A percentile compares a stretch with the other conserved stretches of the same genome.
Evolutionary conservation across 2,888 invertebrate genomes (phyloP).

Genomic region (Automeris io): DNA sequence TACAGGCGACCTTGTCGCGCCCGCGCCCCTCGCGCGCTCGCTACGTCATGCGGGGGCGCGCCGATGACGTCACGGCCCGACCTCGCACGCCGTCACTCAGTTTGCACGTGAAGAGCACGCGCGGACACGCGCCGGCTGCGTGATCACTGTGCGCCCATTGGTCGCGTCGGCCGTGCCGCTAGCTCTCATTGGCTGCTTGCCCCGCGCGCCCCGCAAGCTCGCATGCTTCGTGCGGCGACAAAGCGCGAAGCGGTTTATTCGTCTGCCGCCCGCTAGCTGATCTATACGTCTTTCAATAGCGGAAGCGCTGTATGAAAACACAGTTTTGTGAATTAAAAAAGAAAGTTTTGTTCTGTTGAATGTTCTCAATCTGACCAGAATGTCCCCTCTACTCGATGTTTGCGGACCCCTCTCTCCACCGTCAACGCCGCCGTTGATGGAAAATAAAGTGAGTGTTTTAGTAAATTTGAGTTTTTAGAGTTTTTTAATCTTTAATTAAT

Average conservation of each 20-base stretch:
- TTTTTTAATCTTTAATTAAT: too few species aligned
- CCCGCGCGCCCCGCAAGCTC: slow-evolving; percentile 81
- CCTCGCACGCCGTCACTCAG: slow-evolving; percentile 81
- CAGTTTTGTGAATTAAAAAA: slow-evolving; percentile 69
- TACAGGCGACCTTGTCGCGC: slow-evolving; percentile 60
- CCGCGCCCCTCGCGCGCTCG: slow-evolving; percentile 41
- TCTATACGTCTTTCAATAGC: slow-evolving; percentile 61
- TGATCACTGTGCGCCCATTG: slow-evolving; percentile 81
- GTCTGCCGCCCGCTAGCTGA: slow-evolving; percentile 60
- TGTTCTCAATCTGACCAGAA: slow-evolving; percentile 48
- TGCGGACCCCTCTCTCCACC: slow-evolving; percentile 82
- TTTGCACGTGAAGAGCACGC: slow-evolving; percentile 92
- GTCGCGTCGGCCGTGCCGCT: slow-evolving; percentile 84
- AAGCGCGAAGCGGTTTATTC: slow-evolving; percentile 67
- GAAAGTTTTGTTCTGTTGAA: slow-evolving; percentile 58
- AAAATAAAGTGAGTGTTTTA: slow-evolving; percentile 68
- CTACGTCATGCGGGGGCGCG: slow-evolving; percentile 74
- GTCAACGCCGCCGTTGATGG: slow-evolving; percentile 82
- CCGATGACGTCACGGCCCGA: slow-evolving; percentile 78
- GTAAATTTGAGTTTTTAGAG: slow-evolving; percentile 20
- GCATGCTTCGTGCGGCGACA: slow-evolving; percentile 69
- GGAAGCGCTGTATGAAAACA: slow-evolving; percentile 40
- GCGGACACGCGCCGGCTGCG: slow-evolving; percentile 85
- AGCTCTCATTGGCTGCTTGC: slow-evolving; percentile 76
- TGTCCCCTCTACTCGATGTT: slow-evolving; percentile 66